Base-by-base conservation (phyloP, 2,888 invertebrate genomes). In the Heliconius cydno region DNA sequence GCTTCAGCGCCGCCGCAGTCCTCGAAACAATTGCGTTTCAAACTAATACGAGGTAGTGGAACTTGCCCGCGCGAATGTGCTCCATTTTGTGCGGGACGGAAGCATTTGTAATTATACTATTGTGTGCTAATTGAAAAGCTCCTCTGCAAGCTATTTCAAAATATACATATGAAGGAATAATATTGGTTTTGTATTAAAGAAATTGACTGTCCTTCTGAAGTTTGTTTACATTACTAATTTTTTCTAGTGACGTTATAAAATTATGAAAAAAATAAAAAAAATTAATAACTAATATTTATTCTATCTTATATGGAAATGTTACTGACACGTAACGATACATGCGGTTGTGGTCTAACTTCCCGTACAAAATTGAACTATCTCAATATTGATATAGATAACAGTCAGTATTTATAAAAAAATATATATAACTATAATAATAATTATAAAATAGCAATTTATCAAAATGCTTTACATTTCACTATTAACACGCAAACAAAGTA, bases 11-110 rank as follows among this genome's bases (percentile, higher is more conserved):
- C 82, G 84, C 83, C 84, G 83, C 82, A 82, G 78, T 73, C 81
- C 86, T 84, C 85, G 86, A 87, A 90, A 90, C 91, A 90, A 91
- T 91, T 92, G 89, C 88, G 88, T 89, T 88, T 83, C 87, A 86
- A 90, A 90, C 91, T 90, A 89, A 89, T 89, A 88, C 85, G 85
- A 85, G 86, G 86, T 81, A 87, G 87, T 87, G 89, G 87, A 88
- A 87, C 85, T 86, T 85, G 83, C 79, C 84, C 85, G 80, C 78
- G 85, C 84, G 84, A 83, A 84, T 84, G 85, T 83, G 86, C 85
- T 84, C 73, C 34, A 60, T 73, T 60, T 57, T 15, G 34, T 60
- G 34, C 30, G 73, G 34, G n/a, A 60, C 73, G 73, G 73, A 60
- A 73, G 60, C 73, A 60, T 60, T 73, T 57, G 34, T 60, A 73